Evolutionary conservation across 1,140 invertebrate genomes (phyloP).

Genomic region (Tetranychus urticae): DNA sequence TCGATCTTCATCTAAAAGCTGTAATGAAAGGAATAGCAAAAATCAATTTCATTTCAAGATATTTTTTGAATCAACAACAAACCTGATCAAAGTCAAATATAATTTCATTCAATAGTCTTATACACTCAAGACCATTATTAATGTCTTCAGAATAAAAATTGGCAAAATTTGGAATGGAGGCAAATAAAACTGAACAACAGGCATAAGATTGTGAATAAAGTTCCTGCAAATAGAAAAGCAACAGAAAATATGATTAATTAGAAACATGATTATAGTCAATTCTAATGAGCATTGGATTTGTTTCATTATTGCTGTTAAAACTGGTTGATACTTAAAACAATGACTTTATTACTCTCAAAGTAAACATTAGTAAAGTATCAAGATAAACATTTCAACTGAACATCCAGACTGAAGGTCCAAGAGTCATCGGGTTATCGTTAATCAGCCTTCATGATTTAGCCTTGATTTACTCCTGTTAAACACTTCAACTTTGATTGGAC

Average conservation of each 20-base stretch:
- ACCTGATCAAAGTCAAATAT: conserved; percentile 44
- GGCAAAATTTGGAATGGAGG: conserved; percentile 91
- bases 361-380: no score
- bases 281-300: no score
- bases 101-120: conserved; percentile 89
- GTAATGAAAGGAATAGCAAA: conserved; percentile 22
- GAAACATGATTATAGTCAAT: background rate
- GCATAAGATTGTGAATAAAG: conserved; percentile 78
- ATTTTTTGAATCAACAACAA: conserved; percentile 2
- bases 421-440: no score
- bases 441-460: no score
- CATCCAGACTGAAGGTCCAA: no score
- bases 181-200: conserved; percentile 88
- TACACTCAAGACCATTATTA: conserved; percentile 89
- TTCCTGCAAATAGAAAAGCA: conserved; percentile 33
- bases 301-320: no score
- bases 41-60: no score
- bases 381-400: no score
- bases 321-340: no score
- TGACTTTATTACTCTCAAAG: no score
- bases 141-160: conserved; percentile 96
- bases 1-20: conserved; percentile 59
- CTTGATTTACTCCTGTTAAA: no score
- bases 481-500: no score
- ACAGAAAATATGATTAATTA: background rate